Conservation (phyloP, 2,888 invertebrate species). For the Stenoptilia bipunctidactyla region DNA sequence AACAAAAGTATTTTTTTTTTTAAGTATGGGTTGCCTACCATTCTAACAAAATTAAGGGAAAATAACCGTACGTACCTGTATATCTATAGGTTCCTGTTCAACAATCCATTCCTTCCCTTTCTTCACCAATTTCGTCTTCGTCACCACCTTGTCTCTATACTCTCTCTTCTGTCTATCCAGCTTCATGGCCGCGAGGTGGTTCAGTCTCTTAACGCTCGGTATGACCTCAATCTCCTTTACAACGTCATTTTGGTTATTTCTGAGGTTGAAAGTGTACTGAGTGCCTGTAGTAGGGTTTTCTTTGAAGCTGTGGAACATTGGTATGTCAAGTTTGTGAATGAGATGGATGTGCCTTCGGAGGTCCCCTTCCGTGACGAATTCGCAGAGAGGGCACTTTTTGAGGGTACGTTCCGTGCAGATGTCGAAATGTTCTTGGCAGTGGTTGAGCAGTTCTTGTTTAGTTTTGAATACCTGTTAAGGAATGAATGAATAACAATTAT, state of each 20-base stretch:
- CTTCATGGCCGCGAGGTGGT: slow-evolving; percentile 31
- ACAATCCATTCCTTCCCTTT: slow-evolving; percentile 43
- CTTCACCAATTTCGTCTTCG: slow-evolving; percentile 37
- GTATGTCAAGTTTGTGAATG: slow-evolving; percentile 27
- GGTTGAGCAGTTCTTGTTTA: slow-evolving; percentile 30
- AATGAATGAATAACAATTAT: no score
- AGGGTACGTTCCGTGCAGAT: slow-evolving; percentile 33
- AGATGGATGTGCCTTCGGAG: slow-evolving; percentile 27
- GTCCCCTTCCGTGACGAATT: slow-evolving; percentile 26
- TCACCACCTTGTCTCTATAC: slow-evolving; percentile 22
- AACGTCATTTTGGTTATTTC: slow-evolving; percentile 21
- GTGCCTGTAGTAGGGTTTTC: slow-evolving; percentile 21
- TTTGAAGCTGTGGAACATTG: slow-evolving; percentile 25
- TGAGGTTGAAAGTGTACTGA: slow-evolving; percentile 25
- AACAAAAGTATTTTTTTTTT: no score
- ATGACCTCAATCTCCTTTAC: slow-evolving; percentile 36
- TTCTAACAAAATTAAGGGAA: no score
- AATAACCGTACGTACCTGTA: no score
- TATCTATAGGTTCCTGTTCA: slow-evolving; percentile 27
- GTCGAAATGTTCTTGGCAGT: slow-evolving; percentile 45
- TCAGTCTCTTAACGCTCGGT: slow-evolving; percentile 41
- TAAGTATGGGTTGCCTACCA: no score
- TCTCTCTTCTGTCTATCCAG: slow-evolving; percentile 33
- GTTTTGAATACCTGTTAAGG: slow-evolving; percentile 42
- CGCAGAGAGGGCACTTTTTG: slow-evolving; percentile 47